A percentile compares a stretch with the other conserved stretches of the same genome.
Evolutionary conservation across 2,797 vertebrate species (phyloP).

Genomic region (Alca torda): DNA sequence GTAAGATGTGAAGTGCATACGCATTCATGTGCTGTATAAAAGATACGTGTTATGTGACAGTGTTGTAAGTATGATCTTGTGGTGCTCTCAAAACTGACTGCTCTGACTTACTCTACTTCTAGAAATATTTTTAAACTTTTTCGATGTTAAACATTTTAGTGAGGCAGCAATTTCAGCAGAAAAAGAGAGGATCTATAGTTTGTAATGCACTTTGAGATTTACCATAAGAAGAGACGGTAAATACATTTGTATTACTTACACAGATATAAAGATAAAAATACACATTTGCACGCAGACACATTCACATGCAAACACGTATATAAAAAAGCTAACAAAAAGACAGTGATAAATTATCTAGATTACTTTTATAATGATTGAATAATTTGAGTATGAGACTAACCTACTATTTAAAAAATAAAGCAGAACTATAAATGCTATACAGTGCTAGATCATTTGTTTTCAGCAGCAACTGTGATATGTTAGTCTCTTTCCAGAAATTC

Average conservation of each 20-base stretch:
- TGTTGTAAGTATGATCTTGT: background rate
- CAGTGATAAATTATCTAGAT: background rate
- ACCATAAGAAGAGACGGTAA: background rate
- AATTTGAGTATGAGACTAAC: background rate
- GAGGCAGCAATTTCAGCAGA: background rate
- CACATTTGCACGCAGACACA: rapidly evolving
- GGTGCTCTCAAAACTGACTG: background rate
- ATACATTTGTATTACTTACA: background rate
- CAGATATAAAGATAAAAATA: background rate
- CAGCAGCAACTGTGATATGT: background rate
- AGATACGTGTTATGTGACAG: background rate
- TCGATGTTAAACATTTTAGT: background rate
- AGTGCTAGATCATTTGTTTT: background rate
- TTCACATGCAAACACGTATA: background rate
- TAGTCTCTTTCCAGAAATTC: background rate
- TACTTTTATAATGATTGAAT: background rate
- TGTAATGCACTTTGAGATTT: background rate
- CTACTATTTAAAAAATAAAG: background rate
- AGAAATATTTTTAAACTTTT: background rate
- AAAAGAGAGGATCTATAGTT: background rate
- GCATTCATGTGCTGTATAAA: background rate
- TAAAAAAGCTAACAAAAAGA: background rate
- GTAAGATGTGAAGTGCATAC: background rate
- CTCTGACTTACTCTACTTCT: background rate
- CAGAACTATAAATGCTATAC: background rate